These are phyloP conservation scores for Bombylius discolor DNA, from an alignment of 2,888 invertebrate genomes.

Conservation along the genomic window DNA sequence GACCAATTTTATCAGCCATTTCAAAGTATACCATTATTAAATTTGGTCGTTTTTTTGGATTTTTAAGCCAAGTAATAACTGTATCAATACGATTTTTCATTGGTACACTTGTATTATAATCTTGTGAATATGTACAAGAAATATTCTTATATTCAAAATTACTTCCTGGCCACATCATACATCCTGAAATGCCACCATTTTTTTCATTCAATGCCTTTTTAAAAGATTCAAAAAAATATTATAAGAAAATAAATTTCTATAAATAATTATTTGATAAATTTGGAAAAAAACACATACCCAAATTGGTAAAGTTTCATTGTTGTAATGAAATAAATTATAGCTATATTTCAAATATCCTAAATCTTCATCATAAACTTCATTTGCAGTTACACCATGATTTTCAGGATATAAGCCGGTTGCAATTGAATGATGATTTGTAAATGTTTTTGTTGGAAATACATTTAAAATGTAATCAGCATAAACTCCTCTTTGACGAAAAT, in stretches of 20 bases:
- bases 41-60: conserved; percentile 49
- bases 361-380: conserved; percentile 42
- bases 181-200: conserved; percentile 44
- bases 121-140: conserved; percentile 36
- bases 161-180: conserved; percentile 60
- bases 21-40: conserved; percentile 55
- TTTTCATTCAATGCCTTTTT: conserved; percentile 44
- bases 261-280: not conserved
- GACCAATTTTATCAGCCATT: conserved; percentile 54
- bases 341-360: conserved; percentile 26
- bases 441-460: conserved; percentile 57
- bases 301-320: conserved; percentile 42
- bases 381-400: conserved; percentile 55
- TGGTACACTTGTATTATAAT: conserved; percentile 34
- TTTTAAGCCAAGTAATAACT: conserved; percentile 40
- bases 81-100: conserved; percentile 45
- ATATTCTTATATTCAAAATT: conserved; percentile 40
- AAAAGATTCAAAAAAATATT: not conserved
- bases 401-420: conserved; percentile 56
- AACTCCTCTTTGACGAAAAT: conserved; percentile 42
- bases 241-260: too few species aligned
- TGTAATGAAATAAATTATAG: conserved; percentile 43
- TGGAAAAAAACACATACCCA: conserved; percentile 37
- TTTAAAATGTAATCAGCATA: conserved; percentile 45
- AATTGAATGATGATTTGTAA: conserved; percentile 61